These are phyloP conservation scores for Archocentrus centrarchus DNA, from an alignment of 2,113 vertebrate species.

Conservation along the genomic window DNA sequence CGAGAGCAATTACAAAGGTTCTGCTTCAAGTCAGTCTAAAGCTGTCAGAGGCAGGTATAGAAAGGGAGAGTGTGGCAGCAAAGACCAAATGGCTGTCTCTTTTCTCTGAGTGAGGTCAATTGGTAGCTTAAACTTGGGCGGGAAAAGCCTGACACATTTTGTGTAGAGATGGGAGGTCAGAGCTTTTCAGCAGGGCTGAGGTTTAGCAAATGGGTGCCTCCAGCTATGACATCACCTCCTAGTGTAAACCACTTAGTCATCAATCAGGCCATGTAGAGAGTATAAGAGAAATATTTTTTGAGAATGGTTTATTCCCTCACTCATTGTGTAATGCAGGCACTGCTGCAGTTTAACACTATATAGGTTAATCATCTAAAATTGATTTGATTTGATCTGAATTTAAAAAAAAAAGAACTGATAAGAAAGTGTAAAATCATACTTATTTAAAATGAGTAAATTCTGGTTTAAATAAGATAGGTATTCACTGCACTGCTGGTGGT, in stretches of 20 bases:
- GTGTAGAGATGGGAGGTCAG: conserved; percentile 69
- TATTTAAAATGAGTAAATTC: neutral
- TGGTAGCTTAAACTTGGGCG: conserved; percentile 52
- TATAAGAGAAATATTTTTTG: conserved; percentile 28
- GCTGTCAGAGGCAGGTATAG: conserved; percentile 47
- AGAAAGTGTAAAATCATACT: neutral
- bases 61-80: conserved; percentile 23
- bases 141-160: conserved; percentile 55
- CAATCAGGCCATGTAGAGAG: conserved; percentile 63
- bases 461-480: neutral
- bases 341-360: neutral
- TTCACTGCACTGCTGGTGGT: conserved; percentile 23
- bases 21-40: conserved; percentile 55
- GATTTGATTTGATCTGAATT: neutral
- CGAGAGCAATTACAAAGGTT: conserved; percentile 63
- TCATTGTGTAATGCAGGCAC: neutral
- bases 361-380: neutral
- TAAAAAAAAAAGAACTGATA: neutral
- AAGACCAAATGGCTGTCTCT: conserved; percentile 55
- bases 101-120: conserved; percentile 46
- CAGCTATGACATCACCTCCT: conserved; percentile 70
- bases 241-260: conserved; percentile 68
- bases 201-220: conserved; percentile 64
- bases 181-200: conserved; percentile 46
- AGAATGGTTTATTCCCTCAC: conserved; percentile 7